Evolutionary conservation across 2,113 vertebrate genomes (phyloP).

Genomic region (Tachysurus fulvidraco): DNA sequence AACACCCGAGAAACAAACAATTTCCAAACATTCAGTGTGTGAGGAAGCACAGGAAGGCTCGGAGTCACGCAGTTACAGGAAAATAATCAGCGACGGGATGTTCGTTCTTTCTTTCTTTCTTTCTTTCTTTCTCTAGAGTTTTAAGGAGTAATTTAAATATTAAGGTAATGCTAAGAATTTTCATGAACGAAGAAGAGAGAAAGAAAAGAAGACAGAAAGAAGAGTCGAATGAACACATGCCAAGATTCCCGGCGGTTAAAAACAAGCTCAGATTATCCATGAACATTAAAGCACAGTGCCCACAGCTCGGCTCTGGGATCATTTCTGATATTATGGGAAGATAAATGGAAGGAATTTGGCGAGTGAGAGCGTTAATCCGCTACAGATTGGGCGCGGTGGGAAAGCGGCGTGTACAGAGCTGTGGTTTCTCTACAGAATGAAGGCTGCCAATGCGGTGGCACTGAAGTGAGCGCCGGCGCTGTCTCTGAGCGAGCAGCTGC

Average conservation of each 20-base stretch:
- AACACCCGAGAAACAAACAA: neutral
- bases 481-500: constrained; percentile 14
- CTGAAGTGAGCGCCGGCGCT: constrained; percentile 17
- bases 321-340: constrained; percentile 28
- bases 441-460: neutral
- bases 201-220: neutral
- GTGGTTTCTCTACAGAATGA: constrained; percentile 42
- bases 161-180: neutral
- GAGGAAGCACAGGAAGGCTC: neutral
- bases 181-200: neutral
- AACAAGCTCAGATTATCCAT: constrained; percentile 37
- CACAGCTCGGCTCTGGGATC: constrained; percentile 9
- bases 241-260: constrained; percentile 26
- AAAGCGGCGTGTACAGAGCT: constrained; percentile 32
- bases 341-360: constrained; percentile 36
- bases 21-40: neutral
- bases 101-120: too few relatives aligned
- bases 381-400: constrained; percentile 9
- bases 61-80: too few relatives aligned
- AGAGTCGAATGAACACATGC: constrained; percentile 12
- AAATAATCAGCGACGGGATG: too few relatives aligned
- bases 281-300: constrained; percentile 24
- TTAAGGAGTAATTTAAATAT: neutral
- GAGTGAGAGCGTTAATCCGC: constrained; percentile 39
- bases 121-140: too few relatives aligned